These are phyloP conservation scores for Lasioglossum oenotherae DNA, from an alignment of 2,888 invertebrate genomes.

Conservation along the genomic window DNA sequence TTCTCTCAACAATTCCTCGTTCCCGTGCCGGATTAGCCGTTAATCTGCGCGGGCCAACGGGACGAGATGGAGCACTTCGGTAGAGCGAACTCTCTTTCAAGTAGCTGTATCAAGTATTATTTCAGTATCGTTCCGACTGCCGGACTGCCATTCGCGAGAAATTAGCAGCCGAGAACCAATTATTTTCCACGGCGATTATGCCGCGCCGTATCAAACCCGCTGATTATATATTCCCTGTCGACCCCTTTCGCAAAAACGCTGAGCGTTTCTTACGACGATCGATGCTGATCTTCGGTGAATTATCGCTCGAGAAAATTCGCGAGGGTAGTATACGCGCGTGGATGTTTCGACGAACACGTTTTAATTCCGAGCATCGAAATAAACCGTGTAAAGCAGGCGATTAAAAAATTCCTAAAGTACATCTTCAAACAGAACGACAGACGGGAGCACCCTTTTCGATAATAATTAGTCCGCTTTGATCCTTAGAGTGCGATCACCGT, in stretches of 20 bases:
- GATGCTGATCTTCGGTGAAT: not conserved
- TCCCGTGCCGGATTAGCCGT: constrained; percentile 82
- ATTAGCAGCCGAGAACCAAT: constrained; percentile 54
- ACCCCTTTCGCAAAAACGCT: not conserved
- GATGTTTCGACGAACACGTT: not conserved
- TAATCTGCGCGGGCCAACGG: constrained; percentile 79
- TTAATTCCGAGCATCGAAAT: not conserved
- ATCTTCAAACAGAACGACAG: not conserved
- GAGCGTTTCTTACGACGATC: not conserved
- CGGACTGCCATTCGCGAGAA: constrained; percentile 58
- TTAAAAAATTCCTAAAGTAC: not conserved
- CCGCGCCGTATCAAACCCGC: not conserved
- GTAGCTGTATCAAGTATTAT: constrained; percentile 83
- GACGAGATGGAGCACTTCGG: constrained; percentile 68
- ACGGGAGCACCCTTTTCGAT: not conserved
- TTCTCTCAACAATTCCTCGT: constrained; percentile 83
- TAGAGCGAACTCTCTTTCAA: constrained; percentile 76
- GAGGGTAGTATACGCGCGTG: fast-evolving
- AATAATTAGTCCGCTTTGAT: not conserved
- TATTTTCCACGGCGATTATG: constrained; percentile 46
- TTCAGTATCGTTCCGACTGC: constrained; percentile 78
- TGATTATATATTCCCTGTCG: constrained; percentile 18
- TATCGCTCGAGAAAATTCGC: not conserved
- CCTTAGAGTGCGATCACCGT: not conserved
- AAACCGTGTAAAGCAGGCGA: not conserved